A percentile compares a stretch with the other conserved stretches of the same genome.
Evolutionary conservation across 2,113 vertebrate species (phyloP).

Genomic region (Trematomus loennbergii): DNA sequence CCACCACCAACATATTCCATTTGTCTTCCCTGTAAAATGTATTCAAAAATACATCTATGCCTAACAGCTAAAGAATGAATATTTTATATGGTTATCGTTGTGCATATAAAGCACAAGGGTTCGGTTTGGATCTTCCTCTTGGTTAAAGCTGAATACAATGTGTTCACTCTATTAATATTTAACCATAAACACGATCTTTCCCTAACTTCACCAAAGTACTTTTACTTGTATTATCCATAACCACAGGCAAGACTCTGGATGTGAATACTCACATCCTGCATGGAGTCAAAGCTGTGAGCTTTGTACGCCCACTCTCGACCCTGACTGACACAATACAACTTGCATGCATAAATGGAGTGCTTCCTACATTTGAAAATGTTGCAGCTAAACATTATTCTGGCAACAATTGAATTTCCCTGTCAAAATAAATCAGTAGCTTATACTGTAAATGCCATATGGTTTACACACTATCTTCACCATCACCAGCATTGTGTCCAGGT

Average conservation of each 20-base stretch:
- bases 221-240: neutral
- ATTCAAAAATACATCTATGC: neutral
- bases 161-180: neutral
- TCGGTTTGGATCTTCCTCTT: neutral
- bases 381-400: neutral
- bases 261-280: neutral
- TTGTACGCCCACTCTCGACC: neutral
- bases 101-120: neutral
- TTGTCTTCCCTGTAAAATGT: slow-evolving; percentile 3
- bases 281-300: neutral
- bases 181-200: neutral
- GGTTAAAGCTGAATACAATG: neutral
- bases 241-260: neutral
- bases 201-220: neutral
- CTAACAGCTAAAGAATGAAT: neutral
- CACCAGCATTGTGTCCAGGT: neutral
- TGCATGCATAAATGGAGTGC: neutral
- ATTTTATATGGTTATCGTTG: neutral
- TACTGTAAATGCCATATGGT: neutral
- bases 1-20: neutral
- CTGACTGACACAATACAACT: neutral
- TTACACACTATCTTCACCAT: neutral
- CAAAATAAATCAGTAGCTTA: slow-evolving; percentile 1
- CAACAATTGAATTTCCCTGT: neutral
- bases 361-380: neutral